Evolutionary conservation across 1,140 invertebrate species (phyloP).

Genomic region (Matsumurasca onukii): DNA sequence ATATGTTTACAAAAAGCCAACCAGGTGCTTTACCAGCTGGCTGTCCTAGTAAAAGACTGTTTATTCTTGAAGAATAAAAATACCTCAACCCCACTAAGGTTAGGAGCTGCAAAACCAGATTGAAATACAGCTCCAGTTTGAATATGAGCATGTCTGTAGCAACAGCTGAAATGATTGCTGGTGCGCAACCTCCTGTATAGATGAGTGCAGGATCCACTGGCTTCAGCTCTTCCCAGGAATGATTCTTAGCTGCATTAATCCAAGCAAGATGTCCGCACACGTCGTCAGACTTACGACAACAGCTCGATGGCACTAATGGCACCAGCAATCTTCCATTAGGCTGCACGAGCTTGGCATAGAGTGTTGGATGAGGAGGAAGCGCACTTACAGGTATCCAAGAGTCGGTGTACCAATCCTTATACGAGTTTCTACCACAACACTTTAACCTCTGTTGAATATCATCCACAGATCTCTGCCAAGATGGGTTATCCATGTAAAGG

Average conservation of each 20-base stretch:
- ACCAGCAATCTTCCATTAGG: background rate
- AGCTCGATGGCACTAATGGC: constrained; percentile 1
- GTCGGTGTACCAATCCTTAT: background rate
- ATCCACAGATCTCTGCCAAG: background rate
- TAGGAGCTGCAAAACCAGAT: background rate
- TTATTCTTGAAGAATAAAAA: too few species aligned
- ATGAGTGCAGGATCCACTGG: background rate
- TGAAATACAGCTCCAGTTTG: background rate
- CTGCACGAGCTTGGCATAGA: background rate
- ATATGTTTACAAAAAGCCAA: too few species aligned
- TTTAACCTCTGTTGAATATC: background rate
- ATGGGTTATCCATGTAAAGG: background rate
- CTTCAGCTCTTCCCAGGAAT: background rate
- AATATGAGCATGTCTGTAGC: background rate
- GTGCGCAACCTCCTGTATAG: background rate
- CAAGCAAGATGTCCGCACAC: background rate
- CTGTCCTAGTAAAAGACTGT: too few species aligned
- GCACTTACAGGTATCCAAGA: background rate
- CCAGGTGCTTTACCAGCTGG: too few species aligned
- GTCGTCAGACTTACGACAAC: background rate
- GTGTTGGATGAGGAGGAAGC: background rate
- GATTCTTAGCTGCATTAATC: background rate
- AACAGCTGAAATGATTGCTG: background rate
- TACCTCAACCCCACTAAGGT: too few species aligned
- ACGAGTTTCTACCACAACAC: background rate